Evolutionary conservation across 2,113 vertebrate genomes (phyloP).

Genomic region (Speoplatyrhinus poulsoni): DNA sequence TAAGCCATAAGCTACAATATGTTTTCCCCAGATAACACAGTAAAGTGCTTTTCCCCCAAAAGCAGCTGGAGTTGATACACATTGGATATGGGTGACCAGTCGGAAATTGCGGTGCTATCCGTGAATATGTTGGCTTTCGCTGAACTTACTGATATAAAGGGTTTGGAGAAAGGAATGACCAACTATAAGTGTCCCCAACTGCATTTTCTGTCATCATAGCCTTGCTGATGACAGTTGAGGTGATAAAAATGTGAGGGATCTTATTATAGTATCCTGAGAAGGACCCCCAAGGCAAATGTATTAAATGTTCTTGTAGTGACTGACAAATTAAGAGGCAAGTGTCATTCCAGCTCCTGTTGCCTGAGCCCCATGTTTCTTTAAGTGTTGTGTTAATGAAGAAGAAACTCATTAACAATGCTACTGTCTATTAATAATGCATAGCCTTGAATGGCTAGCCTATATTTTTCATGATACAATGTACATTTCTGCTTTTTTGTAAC

Average conservation of each 20-base stretch:
- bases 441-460: constrained; percentile 38
- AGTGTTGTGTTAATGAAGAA: constrained; percentile 20
- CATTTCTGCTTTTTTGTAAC: no score
- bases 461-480: no score
- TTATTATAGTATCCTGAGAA: background rate
- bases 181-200: no score
- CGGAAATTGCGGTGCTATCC: no score
- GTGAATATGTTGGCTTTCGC: no score
- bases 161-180: no score
- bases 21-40: no score
- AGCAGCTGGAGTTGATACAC: no score
- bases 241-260: constrained; percentile 2
- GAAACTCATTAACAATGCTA: constrained; percentile 37
- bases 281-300: constrained; percentile 3
- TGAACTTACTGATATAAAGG: no score
- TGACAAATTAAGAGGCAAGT: background rate
- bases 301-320: constrained; percentile 20
- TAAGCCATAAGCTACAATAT: background rate
- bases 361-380: constrained; percentile 1
- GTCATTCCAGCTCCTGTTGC: background rate
- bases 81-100: no score
- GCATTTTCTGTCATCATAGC: background rate
- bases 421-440: constrained; percentile 49
- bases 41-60: no score
- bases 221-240: background rate